These are phyloP conservation scores for Montipora sp. DNA, from an alignment of 64 coral and sea anemone genomes.

Conservation along the genomic window DNA sequence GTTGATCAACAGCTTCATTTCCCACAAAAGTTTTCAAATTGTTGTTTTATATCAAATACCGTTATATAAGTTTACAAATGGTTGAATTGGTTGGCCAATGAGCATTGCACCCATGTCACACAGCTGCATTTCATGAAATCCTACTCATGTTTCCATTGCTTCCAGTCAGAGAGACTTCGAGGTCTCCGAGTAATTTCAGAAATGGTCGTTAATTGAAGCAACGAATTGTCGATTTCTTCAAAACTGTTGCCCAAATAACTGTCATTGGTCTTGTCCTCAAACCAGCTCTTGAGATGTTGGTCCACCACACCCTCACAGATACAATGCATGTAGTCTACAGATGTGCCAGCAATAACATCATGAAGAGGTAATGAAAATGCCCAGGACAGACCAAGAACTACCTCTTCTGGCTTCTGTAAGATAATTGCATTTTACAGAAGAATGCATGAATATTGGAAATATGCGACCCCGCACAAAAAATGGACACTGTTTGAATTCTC, in stretches of 20 bases:
- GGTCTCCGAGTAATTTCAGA: constrained; percentile 28
- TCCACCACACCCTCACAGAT: constrained; percentile 28
- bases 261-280: constrained; percentile 11
- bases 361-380: constrained; percentile 24
- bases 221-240: not conserved
- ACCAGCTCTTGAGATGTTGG: constrained; percentile 30
- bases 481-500: no score
- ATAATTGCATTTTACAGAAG: not conserved
- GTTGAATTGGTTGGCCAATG: no score
- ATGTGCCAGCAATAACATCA: constrained; percentile 30
- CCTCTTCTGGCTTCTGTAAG: constrained; percentile 28
- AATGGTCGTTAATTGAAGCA: constrained; percentile 3
- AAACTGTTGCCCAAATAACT: constrained; percentile 23
- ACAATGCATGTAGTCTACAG: not conserved
- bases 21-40: no score
- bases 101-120: not conserved
- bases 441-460: no score
- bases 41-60: no score
- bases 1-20: no score
- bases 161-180: not conserved
- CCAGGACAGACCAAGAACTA: constrained; percentile 49
- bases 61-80: no score
- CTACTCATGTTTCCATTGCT: constrained; percentile 32
- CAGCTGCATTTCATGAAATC: no score
- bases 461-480: no score